Percentiles rank a stretch among this genome's conserved stretches.
These are phyloP conservation scores for Cyprinus carpio DNA, from an alignment of 2,113 vertebrate species.

Conservation along the genomic window DNA sequence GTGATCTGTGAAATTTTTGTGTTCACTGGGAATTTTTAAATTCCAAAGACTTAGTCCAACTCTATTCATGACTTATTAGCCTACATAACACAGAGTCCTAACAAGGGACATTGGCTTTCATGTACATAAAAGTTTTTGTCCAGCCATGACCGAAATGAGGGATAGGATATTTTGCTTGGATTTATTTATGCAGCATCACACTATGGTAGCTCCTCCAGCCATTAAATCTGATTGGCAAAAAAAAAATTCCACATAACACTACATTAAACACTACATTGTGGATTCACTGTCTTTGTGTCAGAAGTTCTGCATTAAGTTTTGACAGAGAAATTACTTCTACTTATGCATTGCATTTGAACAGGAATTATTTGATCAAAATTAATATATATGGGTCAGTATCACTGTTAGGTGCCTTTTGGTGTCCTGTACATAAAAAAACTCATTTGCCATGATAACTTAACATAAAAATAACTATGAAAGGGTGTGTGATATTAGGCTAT, in stretches of 20 bases:
- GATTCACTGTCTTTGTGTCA: too few species aligned
- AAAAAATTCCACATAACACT: background rate
- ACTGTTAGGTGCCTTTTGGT: too few species aligned
- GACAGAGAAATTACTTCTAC: background rate
- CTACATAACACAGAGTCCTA: background rate
- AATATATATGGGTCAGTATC: too few species aligned
- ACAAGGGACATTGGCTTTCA: background rate
- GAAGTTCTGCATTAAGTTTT: background rate
- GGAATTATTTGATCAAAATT: too few species aligned
- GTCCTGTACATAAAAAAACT: too few species aligned
- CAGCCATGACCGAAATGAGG: background rate
- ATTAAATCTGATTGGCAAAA: background rate
- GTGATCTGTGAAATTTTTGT: background rate
- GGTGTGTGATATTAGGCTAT: too few species aligned
- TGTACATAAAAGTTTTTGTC: background rate
- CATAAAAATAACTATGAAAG: too few species aligned
- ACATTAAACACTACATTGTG: too few species aligned
- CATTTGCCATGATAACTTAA: too few species aligned
- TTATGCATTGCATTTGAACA: background rate
- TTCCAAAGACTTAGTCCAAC: background rate
- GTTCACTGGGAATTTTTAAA: background rate
- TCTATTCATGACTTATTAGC: background rate
- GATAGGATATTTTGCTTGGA: background rate
- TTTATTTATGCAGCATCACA: background rate
- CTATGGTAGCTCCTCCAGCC: background rate